A percentile compares a stretch with the other conserved stretches of the same genome.
Conservation (phyloP, 37 sponge, comb jelly and placozoan genomes). For the Mnemiopsis leidyi region DNA sequence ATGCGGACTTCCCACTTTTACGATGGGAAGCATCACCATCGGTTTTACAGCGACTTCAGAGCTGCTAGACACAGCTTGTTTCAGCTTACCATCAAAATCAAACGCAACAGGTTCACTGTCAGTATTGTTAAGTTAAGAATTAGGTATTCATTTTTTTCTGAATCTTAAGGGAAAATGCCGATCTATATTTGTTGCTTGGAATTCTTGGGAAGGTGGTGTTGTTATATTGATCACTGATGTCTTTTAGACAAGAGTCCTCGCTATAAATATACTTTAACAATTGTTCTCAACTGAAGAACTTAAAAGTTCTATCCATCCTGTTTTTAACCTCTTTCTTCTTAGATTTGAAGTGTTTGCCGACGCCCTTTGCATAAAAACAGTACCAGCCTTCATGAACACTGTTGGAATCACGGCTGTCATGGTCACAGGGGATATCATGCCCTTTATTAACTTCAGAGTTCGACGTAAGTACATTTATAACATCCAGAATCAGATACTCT, state of each 20-base stretch:
- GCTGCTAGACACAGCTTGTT: not conserved
- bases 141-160: too few species aligned
- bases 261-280: too few species aligned
- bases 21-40: not conserved
- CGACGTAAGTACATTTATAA: too few species aligned
- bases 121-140: too few species aligned
- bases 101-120: not conserved
- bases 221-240: too few species aligned
- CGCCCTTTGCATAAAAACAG: conserved; percentile 15
- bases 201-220: too few species aligned
- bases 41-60: not conserved
- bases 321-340: not conserved
- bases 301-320: too few species aligned
- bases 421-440: not conserved
- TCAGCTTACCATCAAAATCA: conserved; percentile 27
- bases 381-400: conserved; percentile 29
- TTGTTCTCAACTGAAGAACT: too few species aligned
- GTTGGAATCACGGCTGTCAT: not conserved
- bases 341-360: conserved; percentile 23
- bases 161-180: too few species aligned
- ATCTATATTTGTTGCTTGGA: too few species aligned
- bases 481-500: too few species aligned
- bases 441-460: conserved; percentile 12
- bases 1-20: not conserved
- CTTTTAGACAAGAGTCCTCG: too few species aligned